These are phyloP conservation scores for Adineta ricciae DNA, from an alignment of 2,888 invertebrate genomes.

Conservation along the genomic window DNA sequence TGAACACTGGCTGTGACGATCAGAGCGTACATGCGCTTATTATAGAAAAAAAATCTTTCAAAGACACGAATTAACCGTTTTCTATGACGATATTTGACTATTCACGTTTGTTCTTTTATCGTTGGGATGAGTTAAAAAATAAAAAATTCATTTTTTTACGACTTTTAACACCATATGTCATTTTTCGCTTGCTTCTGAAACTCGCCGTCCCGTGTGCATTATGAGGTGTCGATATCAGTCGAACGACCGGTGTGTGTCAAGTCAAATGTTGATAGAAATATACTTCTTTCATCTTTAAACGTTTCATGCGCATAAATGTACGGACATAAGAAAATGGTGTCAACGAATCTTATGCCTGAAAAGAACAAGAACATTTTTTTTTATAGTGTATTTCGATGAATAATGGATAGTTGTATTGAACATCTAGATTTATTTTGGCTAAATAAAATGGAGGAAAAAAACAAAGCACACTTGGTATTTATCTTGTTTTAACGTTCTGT, in stretches of 20 bases:
- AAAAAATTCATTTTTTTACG: background rate
- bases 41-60: background rate
- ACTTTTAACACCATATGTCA: slow-evolving; percentile 12
- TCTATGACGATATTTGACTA: too few species aligned
- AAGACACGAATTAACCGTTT: background rate
- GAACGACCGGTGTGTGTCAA: slow-evolving; percentile 3
- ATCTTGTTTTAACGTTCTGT: background rate
- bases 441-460: background rate
- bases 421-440: background rate
- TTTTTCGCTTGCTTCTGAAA: background rate
- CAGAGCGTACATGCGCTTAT: slow-evolving; percentile 13
- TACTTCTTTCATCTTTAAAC: background rate
- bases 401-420: too few species aligned
- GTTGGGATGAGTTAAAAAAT: background rate
- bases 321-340: background rate
- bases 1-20: background rate
- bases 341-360: background rate
- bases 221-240: slow-evolving; percentile 5
- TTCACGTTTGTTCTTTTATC: too few species aligned
- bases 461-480: background rate
- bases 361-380: background rate
- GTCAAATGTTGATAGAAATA: slow-evolving; percentile 4
- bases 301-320: background rate
- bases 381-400: background rate
- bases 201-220: slow-evolving; percentile 5